Evolutionary conservation across 1,140 invertebrate genomes (phyloP).

Genomic region (Gryon sp.): DNA sequence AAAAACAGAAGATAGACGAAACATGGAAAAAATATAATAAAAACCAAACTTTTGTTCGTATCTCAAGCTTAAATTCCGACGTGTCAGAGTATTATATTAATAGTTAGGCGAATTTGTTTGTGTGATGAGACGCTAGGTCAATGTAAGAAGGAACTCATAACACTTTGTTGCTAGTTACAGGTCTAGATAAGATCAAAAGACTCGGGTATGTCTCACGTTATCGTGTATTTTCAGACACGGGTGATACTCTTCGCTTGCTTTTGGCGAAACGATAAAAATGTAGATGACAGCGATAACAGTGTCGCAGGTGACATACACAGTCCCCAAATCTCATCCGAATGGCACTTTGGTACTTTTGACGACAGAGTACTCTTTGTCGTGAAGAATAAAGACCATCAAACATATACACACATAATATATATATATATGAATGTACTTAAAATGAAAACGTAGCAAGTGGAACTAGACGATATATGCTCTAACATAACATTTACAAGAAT

Average conservation of each 20-base stretch:
- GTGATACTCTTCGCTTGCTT: slow-evolving; percentile 46
- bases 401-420: too few relatives aligned
- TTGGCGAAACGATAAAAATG: slow-evolving; percentile 60
- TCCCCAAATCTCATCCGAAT: slow-evolving; percentile 30
- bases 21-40: slow-evolving; percentile 4
- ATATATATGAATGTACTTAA: too few relatives aligned
- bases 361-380: slow-evolving; percentile 25
- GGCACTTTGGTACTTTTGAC: slow-evolving; percentile 33
- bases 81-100: slow-evolving; percentile 11
- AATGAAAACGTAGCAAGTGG: neutral
- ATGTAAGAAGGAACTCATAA: slow-evolving; percentile 63
- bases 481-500: slow-evolving; percentile 52
- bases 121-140: slow-evolving; percentile 39
- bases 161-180: slow-evolving; percentile 66
- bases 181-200: slow-evolving; percentile 65
- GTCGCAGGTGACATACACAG: slow-evolving; percentile 34
- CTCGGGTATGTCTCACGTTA: slow-evolving; percentile 54
- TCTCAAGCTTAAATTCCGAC: slow-evolving; percentile 7
- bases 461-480: slow-evolving; percentile 33
- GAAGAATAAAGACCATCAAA: slow-evolving; percentile 41
- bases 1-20: neutral
- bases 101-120: slow-evolving; percentile 4
- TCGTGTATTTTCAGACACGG: slow-evolving; percentile 46
- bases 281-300: slow-evolving; percentile 48
- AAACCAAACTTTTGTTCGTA: slow-evolving; percentile 16